Conservation (phyloP, 2,113 vertebrate genomes). For the Zingel zingel region DNA sequence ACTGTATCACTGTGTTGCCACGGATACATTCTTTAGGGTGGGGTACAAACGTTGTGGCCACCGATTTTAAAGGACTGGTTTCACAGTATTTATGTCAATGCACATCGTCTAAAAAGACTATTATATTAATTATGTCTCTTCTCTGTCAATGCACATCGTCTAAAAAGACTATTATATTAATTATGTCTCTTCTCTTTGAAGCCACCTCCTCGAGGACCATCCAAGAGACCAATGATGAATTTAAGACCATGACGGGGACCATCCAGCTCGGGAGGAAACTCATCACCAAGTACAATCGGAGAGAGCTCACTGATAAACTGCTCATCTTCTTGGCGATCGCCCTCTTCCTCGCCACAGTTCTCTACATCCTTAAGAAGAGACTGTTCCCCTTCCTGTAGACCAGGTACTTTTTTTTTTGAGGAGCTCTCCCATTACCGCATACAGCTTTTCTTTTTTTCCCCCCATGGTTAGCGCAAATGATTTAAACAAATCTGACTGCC, state of each 20-base stretch:
- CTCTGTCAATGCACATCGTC: background rate
- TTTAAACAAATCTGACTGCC: slow-evolving; percentile 34
- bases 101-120: background rate
- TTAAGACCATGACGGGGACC: slow-evolving; percentile 97
- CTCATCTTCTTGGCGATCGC: slow-evolving; percentile 96
- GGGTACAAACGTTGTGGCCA: background rate
- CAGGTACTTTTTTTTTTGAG: slow-evolving; percentile 27
- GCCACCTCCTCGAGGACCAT: slow-evolving; percentile 95
- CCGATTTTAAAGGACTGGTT: background rate
- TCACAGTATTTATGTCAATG: background rate
- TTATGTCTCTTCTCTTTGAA: slow-evolving; percentile 69
- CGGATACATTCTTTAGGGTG: background rate
- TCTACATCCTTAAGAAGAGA: slow-evolving; percentile 98
- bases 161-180: background rate
- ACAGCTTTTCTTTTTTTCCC: slow-evolving; percentile 1
- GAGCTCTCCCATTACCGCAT: background rate
- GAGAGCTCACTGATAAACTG: slow-evolving; percentile 96
- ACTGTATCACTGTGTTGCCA: background rate
- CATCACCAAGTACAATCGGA: slow-evolving; percentile 97
- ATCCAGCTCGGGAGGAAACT: slow-evolving; percentile 96
- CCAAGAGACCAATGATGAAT: slow-evolving; percentile 95
- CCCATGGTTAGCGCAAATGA: slow-evolving; percentile 11
- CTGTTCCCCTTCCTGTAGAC: slow-evolving; percentile 93
- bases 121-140: background rate
- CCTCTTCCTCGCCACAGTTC: slow-evolving; percentile 94